Conservation (phyloP, 2,113 vertebrate genomes). For the Ictalurus punctatus region DNA sequence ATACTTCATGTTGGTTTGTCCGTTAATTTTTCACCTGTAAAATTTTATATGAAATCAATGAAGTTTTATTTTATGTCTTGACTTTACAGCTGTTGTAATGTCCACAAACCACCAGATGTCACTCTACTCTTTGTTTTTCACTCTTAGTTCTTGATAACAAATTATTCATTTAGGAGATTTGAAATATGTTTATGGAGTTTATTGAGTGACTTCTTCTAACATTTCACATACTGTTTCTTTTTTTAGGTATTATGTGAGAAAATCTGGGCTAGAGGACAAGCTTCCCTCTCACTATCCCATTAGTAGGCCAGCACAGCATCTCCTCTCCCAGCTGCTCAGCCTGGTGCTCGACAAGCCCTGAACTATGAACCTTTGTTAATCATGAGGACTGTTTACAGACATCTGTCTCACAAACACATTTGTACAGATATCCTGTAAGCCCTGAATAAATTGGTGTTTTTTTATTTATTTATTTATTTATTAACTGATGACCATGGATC, state of each 20-base stretch:
- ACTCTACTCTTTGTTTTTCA: neutral
- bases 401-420: neutral
- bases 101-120: neutral
- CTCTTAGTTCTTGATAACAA: neutral
- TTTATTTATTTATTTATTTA: too few relatives aligned
- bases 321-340: constrained; percentile 67
- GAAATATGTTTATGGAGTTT: neutral
- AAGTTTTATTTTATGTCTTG: too few relatives aligned
- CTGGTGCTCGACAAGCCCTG: constrained; percentile 62
- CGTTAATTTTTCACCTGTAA: neutral
- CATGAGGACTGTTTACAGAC: neutral
- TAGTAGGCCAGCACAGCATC: constrained; percentile 60
- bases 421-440: neutral
- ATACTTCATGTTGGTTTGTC: neutral
- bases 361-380: constrained; percentile 10
- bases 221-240: neutral
- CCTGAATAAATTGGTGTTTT: neutral
- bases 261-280: constrained; percentile 62
- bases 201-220: neutral
- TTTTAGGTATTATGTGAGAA: constrained; percentile 74
- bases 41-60: neutral
- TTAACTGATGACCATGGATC: neutral
- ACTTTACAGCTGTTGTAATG: neutral
- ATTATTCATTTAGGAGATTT: neutral
- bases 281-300: constrained; percentile 73